These are phyloP conservation scores for Eilema depressum DNA, from an alignment of 2,888 invertebrate species.

Conservation along the genomic window DNA sequence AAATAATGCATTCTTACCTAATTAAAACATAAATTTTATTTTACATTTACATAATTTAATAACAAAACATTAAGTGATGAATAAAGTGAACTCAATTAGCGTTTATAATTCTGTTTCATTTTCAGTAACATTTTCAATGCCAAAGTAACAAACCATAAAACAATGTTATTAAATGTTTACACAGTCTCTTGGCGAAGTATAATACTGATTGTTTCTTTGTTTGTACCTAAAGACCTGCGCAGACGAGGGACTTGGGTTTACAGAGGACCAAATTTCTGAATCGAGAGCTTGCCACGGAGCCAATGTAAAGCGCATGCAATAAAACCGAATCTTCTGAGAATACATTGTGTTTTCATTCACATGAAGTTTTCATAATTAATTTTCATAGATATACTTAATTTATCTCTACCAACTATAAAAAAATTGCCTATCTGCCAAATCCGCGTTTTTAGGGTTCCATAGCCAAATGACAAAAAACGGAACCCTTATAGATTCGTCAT, in stretches of 20 bases:
- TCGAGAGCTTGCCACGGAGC: not conserved
- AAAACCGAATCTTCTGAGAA: not conserved
- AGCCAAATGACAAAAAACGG: too few relatives aligned
- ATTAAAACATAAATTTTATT: too few relatives aligned
- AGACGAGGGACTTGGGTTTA: not conserved
- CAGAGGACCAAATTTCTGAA: not conserved
- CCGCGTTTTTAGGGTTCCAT: not conserved
- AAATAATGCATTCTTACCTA: too few relatives aligned
- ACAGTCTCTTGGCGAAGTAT: not conserved
- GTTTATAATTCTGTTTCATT: constrained; percentile 22
- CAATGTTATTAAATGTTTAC: not conserved
- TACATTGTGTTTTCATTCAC: not conserved
- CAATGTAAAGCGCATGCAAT: not conserved
- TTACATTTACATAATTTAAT: not conserved
- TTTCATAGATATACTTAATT: not conserved
- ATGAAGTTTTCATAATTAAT: not conserved
- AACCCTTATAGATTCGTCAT: too few relatives aligned
- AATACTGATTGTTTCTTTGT: not conserved
- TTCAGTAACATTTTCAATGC: not conserved
- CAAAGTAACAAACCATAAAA: not conserved
- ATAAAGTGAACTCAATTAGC: not conserved
- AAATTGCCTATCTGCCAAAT: too few relatives aligned
- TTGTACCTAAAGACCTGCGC: not conserved
- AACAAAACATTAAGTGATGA: not conserved
- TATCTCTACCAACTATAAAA: not conserved